phyloP scores from a whole-genome alignment of 2,113 vertebrate species.

The Nothocercus nigrocapillus region DNA sequence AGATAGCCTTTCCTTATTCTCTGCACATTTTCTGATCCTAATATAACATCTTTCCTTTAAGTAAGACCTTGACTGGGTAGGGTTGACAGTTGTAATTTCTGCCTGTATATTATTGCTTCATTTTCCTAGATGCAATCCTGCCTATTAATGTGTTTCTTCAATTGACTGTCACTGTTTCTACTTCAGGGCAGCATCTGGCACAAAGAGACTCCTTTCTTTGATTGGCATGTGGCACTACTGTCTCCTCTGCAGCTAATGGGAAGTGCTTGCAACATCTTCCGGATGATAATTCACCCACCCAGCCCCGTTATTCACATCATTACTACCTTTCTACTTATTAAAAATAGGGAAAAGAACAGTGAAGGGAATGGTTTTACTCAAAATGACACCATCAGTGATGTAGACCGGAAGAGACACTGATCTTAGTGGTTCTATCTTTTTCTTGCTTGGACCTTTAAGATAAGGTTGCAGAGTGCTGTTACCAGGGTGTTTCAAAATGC shows the following conservation, averaged over 20 bases:
- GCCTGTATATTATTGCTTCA: neutral
- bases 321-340: neutral
- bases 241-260: neutral
- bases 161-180: neutral
- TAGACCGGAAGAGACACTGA: neutral
- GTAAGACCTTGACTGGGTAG: neutral
- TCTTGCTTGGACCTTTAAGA: neutral
- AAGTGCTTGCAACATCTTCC: neutral
- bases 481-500: neutral
- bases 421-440: neutral
- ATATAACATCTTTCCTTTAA: neutral
- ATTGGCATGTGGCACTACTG: neutral
- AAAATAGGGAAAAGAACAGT: neutral
- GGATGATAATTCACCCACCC: neutral
- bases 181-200: neutral
- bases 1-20: neutral
- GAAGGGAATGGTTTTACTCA: neutral
- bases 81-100: neutral
- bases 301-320: neutral
- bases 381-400: neutral
- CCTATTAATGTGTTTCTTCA: neutral
- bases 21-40: neutral
- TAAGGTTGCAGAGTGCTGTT: rapidly evolving
- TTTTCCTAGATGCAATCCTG: neutral
- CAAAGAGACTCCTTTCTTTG: neutral